Percentiles rank a stretch among this genome's conserved stretches.
These are phyloP conservation scores for Nyctereutes procyonoides DNA, from an alignment of 2,113 vertebrate genomes.

Conservation along the genomic window DNA sequence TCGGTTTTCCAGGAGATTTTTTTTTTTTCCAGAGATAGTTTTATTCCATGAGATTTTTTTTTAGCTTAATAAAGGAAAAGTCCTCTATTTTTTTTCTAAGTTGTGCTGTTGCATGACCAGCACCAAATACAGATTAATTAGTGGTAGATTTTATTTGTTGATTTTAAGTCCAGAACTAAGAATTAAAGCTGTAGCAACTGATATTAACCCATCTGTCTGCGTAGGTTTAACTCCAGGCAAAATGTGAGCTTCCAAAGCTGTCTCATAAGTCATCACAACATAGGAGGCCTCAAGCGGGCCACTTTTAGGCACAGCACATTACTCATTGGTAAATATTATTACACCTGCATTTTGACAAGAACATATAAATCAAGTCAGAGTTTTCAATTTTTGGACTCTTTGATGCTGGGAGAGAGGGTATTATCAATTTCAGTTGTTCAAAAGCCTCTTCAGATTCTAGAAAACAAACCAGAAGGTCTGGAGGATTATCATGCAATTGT, in stretches of 20 bases:
- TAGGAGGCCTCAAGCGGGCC: not conserved
- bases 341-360: constrained; percentile 24
- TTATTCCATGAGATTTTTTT: not conserved
- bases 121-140: not conserved
- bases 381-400: not conserved
- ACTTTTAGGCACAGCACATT: not conserved
- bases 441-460: not conserved
- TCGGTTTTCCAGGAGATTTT: not conserved
- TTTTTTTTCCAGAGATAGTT: not conserved
- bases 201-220: not conserved
- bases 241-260: not conserved
- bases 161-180: not conserved
- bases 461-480: not conserved
- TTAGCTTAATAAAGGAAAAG: not conserved
- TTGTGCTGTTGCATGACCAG: not conserved
- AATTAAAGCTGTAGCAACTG: not conserved
- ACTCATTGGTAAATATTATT: not conserved
- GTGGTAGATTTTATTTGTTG: not conserved
- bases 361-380: not conserved
- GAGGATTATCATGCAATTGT: not conserved
- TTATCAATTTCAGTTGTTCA: not conserved
- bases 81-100: not conserved
- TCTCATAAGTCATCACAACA: not conserved
- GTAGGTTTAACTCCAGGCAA: not conserved
- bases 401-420: not conserved